Conservation (phyloP, 2,797 vertebrate genomes). For the Liasis olivaceus region DNA sequence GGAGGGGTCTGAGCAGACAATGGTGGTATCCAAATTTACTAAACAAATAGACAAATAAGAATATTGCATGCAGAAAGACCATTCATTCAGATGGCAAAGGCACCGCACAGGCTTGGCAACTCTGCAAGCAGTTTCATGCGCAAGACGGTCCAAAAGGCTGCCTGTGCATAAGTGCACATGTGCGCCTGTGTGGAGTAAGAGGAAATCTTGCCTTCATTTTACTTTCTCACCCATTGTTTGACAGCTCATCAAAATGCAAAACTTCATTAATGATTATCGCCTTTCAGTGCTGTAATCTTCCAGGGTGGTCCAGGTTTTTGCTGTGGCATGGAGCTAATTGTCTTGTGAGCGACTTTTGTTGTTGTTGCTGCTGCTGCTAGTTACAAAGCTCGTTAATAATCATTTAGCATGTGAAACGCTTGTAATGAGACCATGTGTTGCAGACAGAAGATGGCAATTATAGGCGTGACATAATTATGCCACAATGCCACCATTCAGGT, state of each 20-base stretch:
- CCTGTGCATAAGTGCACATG: rapidly evolving
- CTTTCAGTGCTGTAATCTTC: conserved; percentile 51
- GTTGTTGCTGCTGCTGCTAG: conserved; percentile 44
- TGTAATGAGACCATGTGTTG: conserved; percentile 67
- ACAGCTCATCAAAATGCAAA: conserved; percentile 55
- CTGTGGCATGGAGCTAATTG: conserved; percentile 63
- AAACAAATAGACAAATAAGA: too few relatives aligned
- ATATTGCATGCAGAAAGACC: too few relatives aligned
- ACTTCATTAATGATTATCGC: conserved; percentile 28
- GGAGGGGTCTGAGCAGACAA: too few relatives aligned
- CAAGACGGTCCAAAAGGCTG: conserved; percentile 10
- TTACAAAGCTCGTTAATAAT: conserved; percentile 70
- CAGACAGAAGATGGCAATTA: conserved; percentile 65
- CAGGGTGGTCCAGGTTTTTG: conserved; percentile 28
- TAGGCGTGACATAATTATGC: conserved; percentile 64
- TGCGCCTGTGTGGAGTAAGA: too few relatives aligned
- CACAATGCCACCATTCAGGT: conserved; percentile 47
- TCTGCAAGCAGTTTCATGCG: neutral
- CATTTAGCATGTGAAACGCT: conserved; percentile 71
- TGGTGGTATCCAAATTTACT: too few relatives aligned
- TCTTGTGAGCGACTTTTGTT: conserved; percentile 57
- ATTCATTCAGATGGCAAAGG: neutral
- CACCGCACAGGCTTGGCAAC: too few relatives aligned
- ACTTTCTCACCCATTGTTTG: conserved; percentile 34
- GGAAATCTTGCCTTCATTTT: neutral